Percentiles rank a stretch among this genome's conserved stretches.
These are phyloP conservation scores for Deilephila porcellus DNA, from an alignment of 2,888 invertebrate genomes.

Conservation along the genomic window DNA sequence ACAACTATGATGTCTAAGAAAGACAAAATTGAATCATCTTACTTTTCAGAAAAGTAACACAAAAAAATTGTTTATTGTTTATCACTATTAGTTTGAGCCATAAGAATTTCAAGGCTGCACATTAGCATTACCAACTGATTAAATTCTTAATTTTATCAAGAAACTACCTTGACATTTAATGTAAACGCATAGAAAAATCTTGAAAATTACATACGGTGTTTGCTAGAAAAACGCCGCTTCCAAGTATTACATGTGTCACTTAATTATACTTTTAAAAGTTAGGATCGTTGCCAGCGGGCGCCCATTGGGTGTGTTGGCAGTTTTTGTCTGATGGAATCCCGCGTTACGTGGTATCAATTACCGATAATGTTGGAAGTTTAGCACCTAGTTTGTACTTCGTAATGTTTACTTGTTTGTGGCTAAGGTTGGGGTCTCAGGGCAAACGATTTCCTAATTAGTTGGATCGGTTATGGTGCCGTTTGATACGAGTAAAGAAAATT, in stretches of 20 bases:
- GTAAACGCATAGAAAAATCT: not conserved
- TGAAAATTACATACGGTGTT: not conserved
- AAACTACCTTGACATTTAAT: no score
- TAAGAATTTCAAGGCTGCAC: no score
- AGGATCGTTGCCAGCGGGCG: not conserved
- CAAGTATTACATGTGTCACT: slow-evolving; percentile 15
- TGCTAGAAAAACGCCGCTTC: not conserved
- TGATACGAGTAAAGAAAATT: no score
- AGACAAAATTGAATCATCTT: no score
- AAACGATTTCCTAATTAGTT: no score
- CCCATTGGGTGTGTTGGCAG: slow-evolving; percentile 17
- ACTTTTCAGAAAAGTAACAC: no score
- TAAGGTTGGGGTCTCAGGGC: not conserved
- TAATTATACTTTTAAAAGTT: slow-evolving; percentile 30
- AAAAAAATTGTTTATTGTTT: no score
- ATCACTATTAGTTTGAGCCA: no score
- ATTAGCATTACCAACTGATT: no score
- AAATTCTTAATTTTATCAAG: no score
- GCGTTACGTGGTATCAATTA: slow-evolving; percentile 43
- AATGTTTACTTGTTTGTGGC: slow-evolving; percentile 29
- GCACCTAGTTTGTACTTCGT: slow-evolving; percentile 33
- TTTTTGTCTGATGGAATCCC: slow-evolving; percentile 45
- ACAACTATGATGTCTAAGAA: no score
- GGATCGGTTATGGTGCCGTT: no score
- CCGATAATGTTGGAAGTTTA: slow-evolving; percentile 40